These are phyloP conservation scores for Oithona nana DNA, from an alignment of 2,888 invertebrate genomes.

Conservation along the genomic window DNA sequence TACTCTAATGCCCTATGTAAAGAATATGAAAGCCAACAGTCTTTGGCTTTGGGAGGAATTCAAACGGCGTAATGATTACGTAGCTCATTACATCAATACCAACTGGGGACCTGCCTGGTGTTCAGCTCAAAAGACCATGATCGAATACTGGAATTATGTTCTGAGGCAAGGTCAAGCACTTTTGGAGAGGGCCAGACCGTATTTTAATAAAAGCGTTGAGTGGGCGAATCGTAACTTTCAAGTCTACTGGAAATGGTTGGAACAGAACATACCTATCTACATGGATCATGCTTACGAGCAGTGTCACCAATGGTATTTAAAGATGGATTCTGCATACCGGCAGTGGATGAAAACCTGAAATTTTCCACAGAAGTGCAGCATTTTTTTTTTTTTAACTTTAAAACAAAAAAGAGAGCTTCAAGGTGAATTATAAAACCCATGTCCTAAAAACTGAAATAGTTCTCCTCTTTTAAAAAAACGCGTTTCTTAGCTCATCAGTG, in stretches of 20 bases:
- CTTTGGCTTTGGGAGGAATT: slow-evolving; percentile 2
- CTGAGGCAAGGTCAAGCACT: no score
- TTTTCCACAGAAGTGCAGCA: no score
- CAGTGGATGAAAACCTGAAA: no score
- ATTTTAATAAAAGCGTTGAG: background rate
- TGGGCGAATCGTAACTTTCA: background rate
- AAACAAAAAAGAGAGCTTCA: no score
- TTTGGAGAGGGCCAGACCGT: background rate
- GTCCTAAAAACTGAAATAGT: no score
- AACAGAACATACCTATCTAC: background rate
- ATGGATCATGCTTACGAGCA: background rate
- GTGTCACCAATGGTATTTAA: background rate
- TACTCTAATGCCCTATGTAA: background rate
- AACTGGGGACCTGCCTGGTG: slow-evolving; percentile 4
- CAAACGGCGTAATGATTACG: background rate
- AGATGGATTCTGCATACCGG: no score
- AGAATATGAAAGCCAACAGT: background rate
- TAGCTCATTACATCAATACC: background rate
- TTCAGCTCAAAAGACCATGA: background rate
- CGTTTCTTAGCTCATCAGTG: no score
- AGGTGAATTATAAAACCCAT: no score
- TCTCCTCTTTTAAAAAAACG: no score
- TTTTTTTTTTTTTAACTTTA: no score
- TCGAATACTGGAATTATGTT: background rate
- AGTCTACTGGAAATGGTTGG: background rate